Evolutionary conservation across 2,113 vertebrate species (phyloP), one percentile per base, ranked within the genome.

Genomic region (Sciurus niger): DNA sequence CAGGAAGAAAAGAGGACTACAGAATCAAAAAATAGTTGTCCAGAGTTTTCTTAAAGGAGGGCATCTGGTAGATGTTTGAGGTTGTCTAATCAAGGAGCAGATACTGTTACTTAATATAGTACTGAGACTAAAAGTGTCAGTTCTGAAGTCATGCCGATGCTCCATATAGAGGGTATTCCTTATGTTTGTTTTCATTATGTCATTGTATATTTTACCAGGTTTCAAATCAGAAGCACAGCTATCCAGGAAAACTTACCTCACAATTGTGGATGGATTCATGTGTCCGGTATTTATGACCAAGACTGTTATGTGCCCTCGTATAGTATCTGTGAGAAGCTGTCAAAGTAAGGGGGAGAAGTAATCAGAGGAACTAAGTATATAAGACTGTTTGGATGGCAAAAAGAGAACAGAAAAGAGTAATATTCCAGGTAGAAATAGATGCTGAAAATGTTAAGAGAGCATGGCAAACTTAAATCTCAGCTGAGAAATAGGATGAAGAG

Each of bases 211-310:
- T 96, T 87, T 94, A 72, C 94, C 70, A 98, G 97, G 51, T 96
- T 98, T 86, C 40, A 96, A 65, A 70, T 98, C 40, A 96, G 82
- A 89, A 94, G 51, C 70, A 97, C 96, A 94, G 63, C 17, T 58
- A 46, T 53, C 3, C 18, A 78, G 28, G 73, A 74, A 78, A 88
- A 25, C 16, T 48, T 51, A 58, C 6, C 63, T 73, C 78, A 96
- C 20, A 86, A 86, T 0, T 98, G 97, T 87, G 97, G 58, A 24
- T 98, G 97, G 97, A 96, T 98, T 86, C 97, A 98, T 0, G 0
- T 1, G 14, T 95, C 94, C 76, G 5, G 84, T 12, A 13, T 93
- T 85, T 98, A 95, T 18, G 53, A 97, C 8, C 94, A 96, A 30
- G 53, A 70, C 2, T 98, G 97, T 34, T 74, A 1, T 80, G 6